Percentiles rank a stretch among this genome's conserved stretches.
Conservation (phyloP, 2,113 vertebrate species). For the Scartelaos histophorus region DNA sequence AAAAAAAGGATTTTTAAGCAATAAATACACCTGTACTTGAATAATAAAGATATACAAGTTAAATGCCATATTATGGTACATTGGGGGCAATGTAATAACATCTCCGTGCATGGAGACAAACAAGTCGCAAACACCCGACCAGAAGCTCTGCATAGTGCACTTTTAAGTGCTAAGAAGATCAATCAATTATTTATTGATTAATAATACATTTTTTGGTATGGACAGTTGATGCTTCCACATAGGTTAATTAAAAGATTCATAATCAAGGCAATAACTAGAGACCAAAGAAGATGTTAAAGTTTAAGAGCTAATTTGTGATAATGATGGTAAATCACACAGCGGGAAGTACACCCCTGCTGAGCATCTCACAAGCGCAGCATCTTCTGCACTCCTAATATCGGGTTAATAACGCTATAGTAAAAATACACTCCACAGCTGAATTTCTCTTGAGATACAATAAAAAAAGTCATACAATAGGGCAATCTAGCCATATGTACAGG, state of each 20-base stretch:
- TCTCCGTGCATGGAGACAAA: no score
- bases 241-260: neutral
- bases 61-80: no score
- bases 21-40: no score
- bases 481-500: neutral
- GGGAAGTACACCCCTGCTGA: neutral
- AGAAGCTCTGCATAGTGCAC: no score
- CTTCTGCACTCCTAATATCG: neutral
- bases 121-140: no score
- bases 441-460: neutral
- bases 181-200: neutral
- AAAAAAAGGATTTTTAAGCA: no score
- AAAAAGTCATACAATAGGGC: neutral
- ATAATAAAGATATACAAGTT: no score
- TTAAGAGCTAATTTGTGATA: neutral
- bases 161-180: no score
- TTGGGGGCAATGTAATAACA: no score
- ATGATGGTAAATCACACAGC: constrained; percentile 9
- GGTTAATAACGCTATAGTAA: neutral
- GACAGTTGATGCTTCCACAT: neutral
- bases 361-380: neutral
- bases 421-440: neutral
- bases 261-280: neutral
- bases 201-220: neutral
- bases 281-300: neutral